Base-by-base conservation (phyloP, 53 echinoderm and acorn worm species). In the Glandiceps talaboti region DNA sequence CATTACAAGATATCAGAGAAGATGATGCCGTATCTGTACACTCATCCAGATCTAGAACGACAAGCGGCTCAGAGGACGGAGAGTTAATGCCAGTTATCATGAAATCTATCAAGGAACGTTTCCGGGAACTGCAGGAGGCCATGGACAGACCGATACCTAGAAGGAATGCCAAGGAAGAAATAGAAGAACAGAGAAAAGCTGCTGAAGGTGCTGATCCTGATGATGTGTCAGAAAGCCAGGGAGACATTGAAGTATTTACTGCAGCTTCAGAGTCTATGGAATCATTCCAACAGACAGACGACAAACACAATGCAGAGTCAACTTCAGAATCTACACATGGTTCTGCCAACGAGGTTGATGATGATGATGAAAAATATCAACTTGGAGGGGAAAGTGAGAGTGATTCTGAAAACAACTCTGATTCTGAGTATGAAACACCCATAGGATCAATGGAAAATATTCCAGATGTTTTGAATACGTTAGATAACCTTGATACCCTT, bases 401-500 rank as follows among this genome's bases (percentile, higher is more conserved):
- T 45, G 64, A 45, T 12, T 45, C 64, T 45, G 64, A 20, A 45
- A 6, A 45, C 64, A 45, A 6, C 64, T 45, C 64, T 12, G 64
- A 45, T 6, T 45, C 64, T 45, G 64, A 45, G 64, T 45, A 45
- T 45, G 64, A 45, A 20, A 45, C 64, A 45, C 64, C 64, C 20
- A 45, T 45, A 6, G 64, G 64, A 45, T 45, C 64, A 6, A 6
- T 45, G 64, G 64, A 45, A 6, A 45, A 45, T 45, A 45, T 45
- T 45, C 64, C 64, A 12, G 64, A 45, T 45, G 64, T 45, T 20
- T 45, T 45, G 64, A 45, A 45, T 20, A 45, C 64, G 6, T 12
- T 45, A 20, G 95, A 95, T 85, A 92, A 95, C 82, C 76, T 95
- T 45, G 97, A 96, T 80, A 92, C 89, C 26, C 82, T 96, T 26